These are phyloP conservation scores for Apodemus agrarius DNA, from an alignment of 2,797 vertebrate genomes.

Conservation along the genomic window DNA sequence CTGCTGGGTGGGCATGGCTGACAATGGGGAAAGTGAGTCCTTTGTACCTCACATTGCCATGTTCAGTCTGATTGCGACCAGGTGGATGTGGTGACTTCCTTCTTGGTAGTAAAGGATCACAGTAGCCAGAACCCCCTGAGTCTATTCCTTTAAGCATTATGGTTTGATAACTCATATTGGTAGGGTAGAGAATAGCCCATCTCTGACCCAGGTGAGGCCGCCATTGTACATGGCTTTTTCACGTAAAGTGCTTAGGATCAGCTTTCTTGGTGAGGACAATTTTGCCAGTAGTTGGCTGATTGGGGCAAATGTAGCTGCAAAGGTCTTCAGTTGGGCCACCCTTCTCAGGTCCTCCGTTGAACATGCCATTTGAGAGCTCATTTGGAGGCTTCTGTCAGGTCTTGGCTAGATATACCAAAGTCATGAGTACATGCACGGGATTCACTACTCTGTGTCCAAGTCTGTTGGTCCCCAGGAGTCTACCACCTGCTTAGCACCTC, in stretches of 20 bases:
- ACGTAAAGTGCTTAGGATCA: background rate
- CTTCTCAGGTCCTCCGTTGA: background rate
- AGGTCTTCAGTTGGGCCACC: background rate
- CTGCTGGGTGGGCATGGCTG: background rate
- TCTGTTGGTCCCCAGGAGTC: background rate
- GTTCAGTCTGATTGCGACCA: background rate
- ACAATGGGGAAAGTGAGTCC: background rate
- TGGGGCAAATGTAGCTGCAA: background rate
- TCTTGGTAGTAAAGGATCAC: no score
- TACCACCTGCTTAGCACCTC: background rate
- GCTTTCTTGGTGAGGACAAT: background rate
- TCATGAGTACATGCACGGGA: background rate
- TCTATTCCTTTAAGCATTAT: background rate
- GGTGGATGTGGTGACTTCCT: background rate
- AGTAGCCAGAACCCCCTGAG: accelerated
- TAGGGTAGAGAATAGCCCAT: background rate
- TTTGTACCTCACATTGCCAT: background rate
- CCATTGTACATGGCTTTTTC: background rate
- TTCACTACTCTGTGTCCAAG: background rate
- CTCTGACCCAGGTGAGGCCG: background rate
- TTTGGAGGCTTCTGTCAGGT: background rate
- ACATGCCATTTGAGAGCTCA: background rate
- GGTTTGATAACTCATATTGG: background rate
- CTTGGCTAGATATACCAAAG: background rate
- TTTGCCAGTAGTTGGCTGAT: background rate